phyloP scores from a whole-genome alignment of 2,797 vertebrate species.

The Epinephelus coioides region DNA sequence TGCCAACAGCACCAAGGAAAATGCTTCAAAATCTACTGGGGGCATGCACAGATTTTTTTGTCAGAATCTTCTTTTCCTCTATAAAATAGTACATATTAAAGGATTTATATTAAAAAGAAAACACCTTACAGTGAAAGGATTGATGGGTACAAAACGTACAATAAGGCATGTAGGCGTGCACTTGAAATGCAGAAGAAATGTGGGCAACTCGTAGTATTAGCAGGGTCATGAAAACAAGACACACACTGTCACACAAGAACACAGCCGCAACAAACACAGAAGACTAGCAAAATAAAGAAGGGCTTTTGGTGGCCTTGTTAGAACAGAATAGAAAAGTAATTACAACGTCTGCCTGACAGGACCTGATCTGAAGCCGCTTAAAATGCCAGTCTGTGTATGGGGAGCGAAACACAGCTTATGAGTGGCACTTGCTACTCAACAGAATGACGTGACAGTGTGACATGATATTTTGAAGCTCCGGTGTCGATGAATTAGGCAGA shows the following conservation, averaged over 20 bases:
- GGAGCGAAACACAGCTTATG: slow-evolving; percentile 38
- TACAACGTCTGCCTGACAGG: slow-evolving; percentile 38
- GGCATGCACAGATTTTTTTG: slow-evolving; percentile 17
- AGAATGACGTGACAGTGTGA: slow-evolving; percentile 18
- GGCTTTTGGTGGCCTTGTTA: slow-evolving; percentile 9
- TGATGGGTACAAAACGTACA: slow-evolving; percentile 12
- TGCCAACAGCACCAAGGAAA: slow-evolving; percentile 45
- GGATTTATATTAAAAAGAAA: slow-evolving; percentile 28
- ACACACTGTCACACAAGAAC: slow-evolving; percentile 14
- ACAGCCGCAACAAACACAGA: slow-evolving; percentile 27
- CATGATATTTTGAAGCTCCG: slow-evolving; percentile 32
- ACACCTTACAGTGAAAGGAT: slow-evolving; percentile 10
- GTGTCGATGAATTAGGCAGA: slow-evolving; percentile 43
- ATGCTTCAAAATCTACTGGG: slow-evolving; percentile 29
- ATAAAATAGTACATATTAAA: slow-evolving; percentile 5
- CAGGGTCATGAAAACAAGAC: slow-evolving; percentile 52
- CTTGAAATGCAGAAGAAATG: slow-evolving; percentile 36
- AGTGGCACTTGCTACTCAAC: slow-evolving; percentile 8
- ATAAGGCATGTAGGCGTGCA: slow-evolving; percentile 18
- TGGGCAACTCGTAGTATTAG: slow-evolving; percentile 10
- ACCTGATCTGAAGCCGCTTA: slow-evolving; percentile 36
- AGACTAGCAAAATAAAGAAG: slow-evolving; percentile 11
- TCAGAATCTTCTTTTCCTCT: slow-evolving; percentile 6
- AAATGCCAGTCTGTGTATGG: slow-evolving; percentile 31
- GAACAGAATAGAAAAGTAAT: slow-evolving; percentile 44